Evolutionary conservation across 2,888 invertebrate genomes (phyloP), one percentile per base, ranked within the genome.

Genomic region (Nemotelus pantherinus): DNA sequence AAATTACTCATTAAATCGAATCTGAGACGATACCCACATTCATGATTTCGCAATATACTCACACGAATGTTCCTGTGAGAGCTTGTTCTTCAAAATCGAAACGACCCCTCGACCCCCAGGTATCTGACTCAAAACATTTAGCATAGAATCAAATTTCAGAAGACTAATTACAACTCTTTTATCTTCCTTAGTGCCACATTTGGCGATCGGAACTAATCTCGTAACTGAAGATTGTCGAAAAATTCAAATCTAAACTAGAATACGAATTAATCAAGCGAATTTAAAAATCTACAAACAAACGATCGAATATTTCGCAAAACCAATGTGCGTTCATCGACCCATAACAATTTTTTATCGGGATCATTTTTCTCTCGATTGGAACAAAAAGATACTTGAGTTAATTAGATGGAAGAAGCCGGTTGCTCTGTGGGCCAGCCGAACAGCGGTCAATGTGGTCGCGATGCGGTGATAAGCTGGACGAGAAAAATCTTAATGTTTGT

Each of bases 241-340:
- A 74, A 60, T 74, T 50, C 58, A 74, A 60, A 74, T 74, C 63
- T 74, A 74, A 74, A 74, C 63, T 74, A 63, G 74, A 74, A 74
- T 74, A 74, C 48, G 63, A 74, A 74, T 74, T 60, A 74, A 74
- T 74, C 74, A 74, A 48, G 47, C 39, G 48, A 60, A 60, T 58
- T 58, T 72, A 45, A 74, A 58, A 74, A 74, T 74, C 74, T 50
- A 74, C 74, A 74, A 74, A 74, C 74, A 74, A 74, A 74, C 48
- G 74, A 60, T 60, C 74, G 60, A 63, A 60, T 63, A 74, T 74
- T 60, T 63, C 9, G 50, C 48, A 74, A 48, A 74, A 60, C 74
- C 48, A 60, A 60, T 63, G 25, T 25, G 63, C 74, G 74, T 74
- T 74, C 74, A 74, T 60, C 74, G 74, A 74, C 74, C 74, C 48